Percentiles rank a stretch among this genome's conserved stretches.
Evolutionary conservation across 2,797 vertebrate genomes (phyloP).

Genomic region (Sternarchorhynchus goeldii): DNA sequence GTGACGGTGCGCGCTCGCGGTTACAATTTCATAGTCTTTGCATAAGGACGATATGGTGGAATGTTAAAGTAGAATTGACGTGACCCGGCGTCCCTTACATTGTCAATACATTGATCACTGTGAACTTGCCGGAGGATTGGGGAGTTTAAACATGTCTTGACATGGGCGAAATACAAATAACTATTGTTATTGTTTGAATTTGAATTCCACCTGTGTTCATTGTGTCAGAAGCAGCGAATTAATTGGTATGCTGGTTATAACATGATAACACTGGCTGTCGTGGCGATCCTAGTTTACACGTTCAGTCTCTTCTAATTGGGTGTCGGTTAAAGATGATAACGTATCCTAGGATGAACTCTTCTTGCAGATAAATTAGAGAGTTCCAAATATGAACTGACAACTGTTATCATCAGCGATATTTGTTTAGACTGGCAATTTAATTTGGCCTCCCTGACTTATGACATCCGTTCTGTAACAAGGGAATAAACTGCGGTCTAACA

Average conservation of each 20-base stretch:
- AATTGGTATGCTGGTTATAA: conserved; percentile 29
- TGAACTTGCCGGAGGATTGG: conserved; percentile 62
- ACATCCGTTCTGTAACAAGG: too few relatives aligned
- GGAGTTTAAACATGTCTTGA: conserved; percentile 19
- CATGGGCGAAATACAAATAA: neutral
- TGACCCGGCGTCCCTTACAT: conserved; percentile 76
- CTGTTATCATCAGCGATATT: conserved; percentile 7
- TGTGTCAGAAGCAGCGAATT: conserved; percentile 1
- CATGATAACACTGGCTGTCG: conserved; percentile 14
- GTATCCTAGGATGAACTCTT: neutral
- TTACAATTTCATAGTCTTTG: conserved; percentile 59
- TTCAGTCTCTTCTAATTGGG: neutral
- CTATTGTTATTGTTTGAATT: neutral
- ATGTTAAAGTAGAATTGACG: conserved; percentile 72
- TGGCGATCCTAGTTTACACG: neutral
- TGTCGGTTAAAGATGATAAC: neutral
- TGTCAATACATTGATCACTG: conserved; percentile 67
- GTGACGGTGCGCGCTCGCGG: conserved; percentile 53
- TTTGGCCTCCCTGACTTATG: neutral
- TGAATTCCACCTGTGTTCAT: conserved; percentile 31
- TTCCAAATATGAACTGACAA: neutral
- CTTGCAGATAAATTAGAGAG: neutral
- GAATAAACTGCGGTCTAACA: too few relatives aligned
- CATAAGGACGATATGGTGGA: conserved; percentile 71
- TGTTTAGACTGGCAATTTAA: neutral